A percentile compares a stretch with the other conserved stretches of the same genome.
Evolutionary conservation across 2,113 vertebrate species (phyloP).

Genomic region (Proteles cristata): DNA sequence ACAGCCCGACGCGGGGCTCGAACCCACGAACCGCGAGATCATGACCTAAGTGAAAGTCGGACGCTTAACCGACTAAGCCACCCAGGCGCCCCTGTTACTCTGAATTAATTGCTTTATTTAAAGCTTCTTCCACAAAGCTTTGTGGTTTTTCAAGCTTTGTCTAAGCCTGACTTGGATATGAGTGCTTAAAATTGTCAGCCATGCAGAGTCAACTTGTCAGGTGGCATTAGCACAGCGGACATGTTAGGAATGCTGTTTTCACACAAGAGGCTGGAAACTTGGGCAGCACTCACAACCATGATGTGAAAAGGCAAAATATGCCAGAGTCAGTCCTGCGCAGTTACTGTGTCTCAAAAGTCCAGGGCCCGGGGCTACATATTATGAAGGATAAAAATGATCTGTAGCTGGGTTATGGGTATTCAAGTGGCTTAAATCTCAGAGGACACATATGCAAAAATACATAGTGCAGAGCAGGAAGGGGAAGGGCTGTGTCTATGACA

Average conservation of each 20-base stretch:
- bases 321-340: neutral
- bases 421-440: neutral
- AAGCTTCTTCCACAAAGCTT: neutral
- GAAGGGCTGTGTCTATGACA: neutral
- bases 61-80: too few relatives aligned
- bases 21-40: too few relatives aligned
- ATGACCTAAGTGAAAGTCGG: too few relatives aligned
- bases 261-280: slow-evolving; percentile 40
- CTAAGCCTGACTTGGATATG: neutral
- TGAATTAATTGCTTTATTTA: neutral
- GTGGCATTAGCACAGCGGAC: slow-evolving; percentile 26
- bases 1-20: too few relatives aligned
- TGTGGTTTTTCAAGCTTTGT: neutral
- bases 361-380: neutral
- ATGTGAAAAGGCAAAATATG: slow-evolving; percentile 64
- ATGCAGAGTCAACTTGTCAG: slow-evolving; percentile 21
- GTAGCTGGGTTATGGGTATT: neutral
- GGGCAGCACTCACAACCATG: neutral
- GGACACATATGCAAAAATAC: neutral
- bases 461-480: neutral
- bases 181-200: slow-evolving; percentile 55
- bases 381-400: neutral
- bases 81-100: neutral
- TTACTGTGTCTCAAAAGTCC: neutral
- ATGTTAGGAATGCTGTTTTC: slow-evolving; percentile 60